Base-by-base conservation (phyloP, 1,140 invertebrate genomes). In the Alviniconcha marisindica region DNA sequence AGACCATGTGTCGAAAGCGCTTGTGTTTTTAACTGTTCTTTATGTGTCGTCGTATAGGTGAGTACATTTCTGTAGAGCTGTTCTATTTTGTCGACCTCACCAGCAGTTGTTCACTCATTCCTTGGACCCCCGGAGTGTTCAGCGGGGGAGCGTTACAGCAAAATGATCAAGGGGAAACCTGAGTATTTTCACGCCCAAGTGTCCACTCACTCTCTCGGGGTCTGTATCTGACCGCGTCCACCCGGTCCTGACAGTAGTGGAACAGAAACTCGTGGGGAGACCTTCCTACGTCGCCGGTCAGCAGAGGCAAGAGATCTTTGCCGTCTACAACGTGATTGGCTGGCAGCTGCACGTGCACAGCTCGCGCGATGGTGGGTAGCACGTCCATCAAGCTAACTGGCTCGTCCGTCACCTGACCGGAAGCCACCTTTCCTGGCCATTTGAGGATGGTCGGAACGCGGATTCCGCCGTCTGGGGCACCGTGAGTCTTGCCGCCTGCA, bases 381-480 rank as follows among this genome's bases (percentile, higher is more conserved):
- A 94, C 82, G 84, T 94, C 94, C 92, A 94, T 92, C 33, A 92
- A 90, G 79, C 85, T 90, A 1, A 92, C 93, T 18, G 91, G 89
- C 71, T 88, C 89, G 63, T 91, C 83, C 14, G 91, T 87, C 7
- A 87, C 87, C 14, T 40, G 85, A 3, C 88, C 88, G 24, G 83
- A 38, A n/a, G 88, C 77, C 21, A 93, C 79, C 18, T 85, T 44
- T 10, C 86, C 86, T 24, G 92, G 90, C 89, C 91, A 94, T 28
- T 86, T 85, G 28, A 92, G 84, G 24, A 93, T 82, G 28, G 88
- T 89, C 12, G 94, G 93, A 21, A 94, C 92, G 33, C 94, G 88
- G 56, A 94, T 93, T 21, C 93, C 94, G 15, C 94, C 94, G 84
- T 94, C 94, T 40, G 92, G 88, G 1, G 91, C 90, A 36, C 91